Conservation (phyloP, 2,888 invertebrate species). For the Harpalus rufipes region DNA sequence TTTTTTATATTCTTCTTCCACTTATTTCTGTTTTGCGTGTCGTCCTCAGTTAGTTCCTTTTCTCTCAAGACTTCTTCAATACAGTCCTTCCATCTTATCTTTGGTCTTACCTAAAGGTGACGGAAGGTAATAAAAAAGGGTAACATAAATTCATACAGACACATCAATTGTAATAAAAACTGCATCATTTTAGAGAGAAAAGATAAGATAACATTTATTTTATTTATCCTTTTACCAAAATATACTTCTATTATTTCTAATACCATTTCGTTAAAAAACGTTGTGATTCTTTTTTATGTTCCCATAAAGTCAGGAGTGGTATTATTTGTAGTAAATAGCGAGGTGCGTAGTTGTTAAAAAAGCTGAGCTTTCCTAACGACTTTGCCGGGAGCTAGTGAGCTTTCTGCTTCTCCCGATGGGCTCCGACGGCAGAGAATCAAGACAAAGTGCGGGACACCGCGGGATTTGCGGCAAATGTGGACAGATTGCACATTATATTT, state of each 20-base stretch:
- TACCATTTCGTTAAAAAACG: not conserved
- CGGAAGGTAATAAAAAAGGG: no score
- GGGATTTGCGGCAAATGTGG: constrained; percentile 74
- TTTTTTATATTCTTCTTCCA: no score
- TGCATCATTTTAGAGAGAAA: no score
- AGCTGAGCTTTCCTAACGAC: constrained; percentile 38
- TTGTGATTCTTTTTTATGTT: not conserved
- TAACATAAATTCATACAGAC: no score
- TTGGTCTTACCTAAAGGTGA: no score
- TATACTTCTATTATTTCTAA: not conserved
- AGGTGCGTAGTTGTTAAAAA: constrained; percentile 33
- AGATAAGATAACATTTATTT: no score
- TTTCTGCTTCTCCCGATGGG: not conserved
- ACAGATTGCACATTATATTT: constrained; percentile 75
- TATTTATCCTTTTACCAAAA: no score
- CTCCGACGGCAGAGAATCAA: constrained; percentile 39
- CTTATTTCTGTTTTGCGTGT: no score
- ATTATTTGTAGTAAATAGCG: constrained; percentile 19
- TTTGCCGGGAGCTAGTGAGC: constrained; percentile 16
- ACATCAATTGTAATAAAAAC: no score
- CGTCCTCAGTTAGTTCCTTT: no score
- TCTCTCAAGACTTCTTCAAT: no score
- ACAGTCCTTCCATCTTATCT: no score
- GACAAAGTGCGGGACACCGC: constrained; percentile 53
- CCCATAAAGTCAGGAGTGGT: constrained; percentile 13